These are phyloP conservation scores for Pachycephus smyrnensis DNA, from an alignment of 2,888 invertebrate genomes.

Conservation along the genomic window DNA sequence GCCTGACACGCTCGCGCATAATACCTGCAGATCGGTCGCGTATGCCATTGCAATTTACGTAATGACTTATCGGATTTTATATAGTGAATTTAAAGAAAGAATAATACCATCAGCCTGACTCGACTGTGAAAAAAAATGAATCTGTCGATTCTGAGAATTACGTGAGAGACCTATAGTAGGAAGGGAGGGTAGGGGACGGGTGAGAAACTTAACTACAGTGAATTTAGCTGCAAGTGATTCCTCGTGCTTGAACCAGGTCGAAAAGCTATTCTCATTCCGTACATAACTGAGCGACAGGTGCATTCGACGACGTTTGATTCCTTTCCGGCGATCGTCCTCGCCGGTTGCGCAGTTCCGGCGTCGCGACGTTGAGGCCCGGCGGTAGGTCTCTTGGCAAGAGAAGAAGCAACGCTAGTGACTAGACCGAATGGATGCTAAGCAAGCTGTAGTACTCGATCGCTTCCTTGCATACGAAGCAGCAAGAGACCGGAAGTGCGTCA, in stretches of 20 bases:
- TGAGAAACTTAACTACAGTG: too few relatives aligned
- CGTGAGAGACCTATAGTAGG: too few relatives aligned
- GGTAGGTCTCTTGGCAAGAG: constrained; percentile 40
- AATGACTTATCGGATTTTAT: neutral
- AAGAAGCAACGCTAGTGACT: constrained; percentile 33
- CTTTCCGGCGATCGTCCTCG: neutral
- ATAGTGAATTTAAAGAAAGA: too few relatives aligned
- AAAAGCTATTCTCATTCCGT: too few relatives aligned
- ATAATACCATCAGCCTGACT: too few relatives aligned
- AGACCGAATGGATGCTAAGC: constrained; percentile 63
- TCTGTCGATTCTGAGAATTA: neutral
- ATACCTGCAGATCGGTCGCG: constrained; percentile 15
- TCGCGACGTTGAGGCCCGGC: constrained; percentile 40
- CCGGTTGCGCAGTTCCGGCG: constrained; percentile 19
- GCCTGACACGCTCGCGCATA: constrained; percentile 36
- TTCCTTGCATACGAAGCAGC: constrained; percentile 64
- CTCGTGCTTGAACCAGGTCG: too few relatives aligned
- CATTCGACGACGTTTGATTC: too few relatives aligned
- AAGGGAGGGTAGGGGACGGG: too few relatives aligned
- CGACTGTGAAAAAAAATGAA: neutral
- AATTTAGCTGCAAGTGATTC: too few relatives aligned
- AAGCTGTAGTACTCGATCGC: constrained; percentile 64
- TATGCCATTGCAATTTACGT: neutral
- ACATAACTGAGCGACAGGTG: too few relatives aligned
- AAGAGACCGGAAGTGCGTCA: constrained; percentile 64